A percentile compares a stretch with the other conserved stretches of the same genome.
phyloP scores from a whole-genome alignment of 2,888 invertebrate genomes.

The Drosophila flavopinicola region DNA sequence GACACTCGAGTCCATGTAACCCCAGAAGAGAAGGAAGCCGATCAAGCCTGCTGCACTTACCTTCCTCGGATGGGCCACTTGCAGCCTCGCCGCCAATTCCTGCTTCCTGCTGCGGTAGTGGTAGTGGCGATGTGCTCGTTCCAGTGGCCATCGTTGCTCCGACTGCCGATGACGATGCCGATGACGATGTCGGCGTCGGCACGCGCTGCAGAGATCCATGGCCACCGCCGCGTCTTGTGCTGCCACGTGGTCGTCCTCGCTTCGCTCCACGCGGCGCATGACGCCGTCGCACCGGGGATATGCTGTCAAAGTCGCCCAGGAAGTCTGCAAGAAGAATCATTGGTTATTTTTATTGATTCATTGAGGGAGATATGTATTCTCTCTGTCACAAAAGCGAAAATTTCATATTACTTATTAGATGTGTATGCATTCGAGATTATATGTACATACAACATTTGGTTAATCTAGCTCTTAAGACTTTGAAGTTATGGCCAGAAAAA shows the following conservation, averaged over 20 bases:
- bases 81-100: constrained; percentile 43
- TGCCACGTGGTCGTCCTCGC: constrained; percentile 91
- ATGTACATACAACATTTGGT: no score
- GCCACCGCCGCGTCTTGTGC: constrained; percentile 87
- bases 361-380: constrained; percentile 24
- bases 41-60: constrained; percentile 53
- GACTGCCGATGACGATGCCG: constrained; percentile 36
- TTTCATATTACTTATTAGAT: no score
- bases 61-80: constrained; percentile 59
- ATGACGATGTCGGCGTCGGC: constrained; percentile 58
- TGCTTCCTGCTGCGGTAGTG: constrained; percentile 65
- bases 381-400: neutral
- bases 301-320: constrained; percentile 80
- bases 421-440: no score
- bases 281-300: constrained; percentile 82
- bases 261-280: constrained; percentile 87
- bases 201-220: constrained; percentile 82
- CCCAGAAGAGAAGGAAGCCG: constrained; percentile 43
- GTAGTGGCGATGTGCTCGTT: constrained; percentile 44
- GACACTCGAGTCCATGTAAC: constrained; percentile 58
- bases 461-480: no score
- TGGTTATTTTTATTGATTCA: constrained; percentile 64
- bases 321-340: constrained; percentile 75
- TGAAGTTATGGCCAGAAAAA: no score
- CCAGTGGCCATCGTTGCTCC: constrained; percentile 38